Evolutionary conservation across 2,113 vertebrate genomes (phyloP).

Genomic region (Larimichthys crocea): DNA sequence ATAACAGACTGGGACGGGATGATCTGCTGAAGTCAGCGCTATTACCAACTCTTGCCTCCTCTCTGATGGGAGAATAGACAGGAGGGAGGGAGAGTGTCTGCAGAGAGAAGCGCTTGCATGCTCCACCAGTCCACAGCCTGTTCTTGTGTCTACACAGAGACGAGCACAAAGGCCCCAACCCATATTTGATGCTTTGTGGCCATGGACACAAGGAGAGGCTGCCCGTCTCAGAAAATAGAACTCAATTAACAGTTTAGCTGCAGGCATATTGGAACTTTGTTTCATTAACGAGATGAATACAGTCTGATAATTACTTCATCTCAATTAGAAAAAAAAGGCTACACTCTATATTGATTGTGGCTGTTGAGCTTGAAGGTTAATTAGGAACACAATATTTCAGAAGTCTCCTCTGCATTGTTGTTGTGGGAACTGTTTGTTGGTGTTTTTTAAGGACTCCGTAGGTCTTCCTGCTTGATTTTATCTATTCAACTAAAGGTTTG

Average conservation of each 20-base stretch:
- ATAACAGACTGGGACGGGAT: constrained; percentile 69
- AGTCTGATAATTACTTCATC: constrained; percentile 85
- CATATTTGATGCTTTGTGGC: constrained; percentile 70
- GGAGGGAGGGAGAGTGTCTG: constrained; percentile 39
- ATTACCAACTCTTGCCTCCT: constrained; percentile 41
- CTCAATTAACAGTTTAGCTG: constrained; percentile 83
- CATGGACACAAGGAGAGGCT: constrained; percentile 74
- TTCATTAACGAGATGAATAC: constrained; percentile 85
- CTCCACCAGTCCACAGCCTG: constrained; percentile 70
- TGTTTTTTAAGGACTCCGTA: constrained; percentile 23
- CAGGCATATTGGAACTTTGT: constrained; percentile 81
- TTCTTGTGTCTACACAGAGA: constrained; percentile 66
- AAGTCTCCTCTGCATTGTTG: constrained; percentile 53
- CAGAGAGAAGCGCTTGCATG: constrained; percentile 42
- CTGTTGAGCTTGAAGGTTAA: constrained; percentile 86
- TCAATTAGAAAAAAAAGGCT: constrained; percentile 78
- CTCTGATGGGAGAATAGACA: constrained; percentile 56
- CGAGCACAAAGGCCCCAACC: constrained; percentile 65
- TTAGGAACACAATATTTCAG: constrained; percentile 79
- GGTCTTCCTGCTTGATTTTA: constrained; percentile 20
- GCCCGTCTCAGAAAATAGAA: constrained; percentile 79
- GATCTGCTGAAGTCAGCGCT: constrained; percentile 71
- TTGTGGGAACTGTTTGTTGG: constrained; percentile 32
- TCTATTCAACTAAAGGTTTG: constrained; percentile 7
- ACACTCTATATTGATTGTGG: constrained; percentile 82